Evolutionary conservation across 2,888 invertebrate species (phyloP), one percentile per base, ranked within the genome.

Genomic region (Sinotaia quadrata): DNA sequence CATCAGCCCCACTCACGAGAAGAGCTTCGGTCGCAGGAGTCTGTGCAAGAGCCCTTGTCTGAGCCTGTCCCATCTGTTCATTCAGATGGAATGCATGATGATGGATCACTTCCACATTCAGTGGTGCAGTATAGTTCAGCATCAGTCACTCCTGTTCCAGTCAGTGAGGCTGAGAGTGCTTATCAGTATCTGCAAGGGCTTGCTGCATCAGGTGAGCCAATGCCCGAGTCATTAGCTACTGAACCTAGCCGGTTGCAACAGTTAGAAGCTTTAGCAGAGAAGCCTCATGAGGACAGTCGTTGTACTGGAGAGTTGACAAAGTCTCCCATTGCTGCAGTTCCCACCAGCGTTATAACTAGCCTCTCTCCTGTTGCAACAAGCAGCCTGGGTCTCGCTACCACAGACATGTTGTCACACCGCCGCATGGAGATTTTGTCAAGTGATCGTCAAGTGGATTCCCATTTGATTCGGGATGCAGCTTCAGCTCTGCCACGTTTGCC

Each of bases 341-440:
- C 77, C 33, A 74, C 67, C n/a, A 75, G 71, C 47, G 74, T 75
- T 29, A 76, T 75, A 60, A 75, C 76, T 41, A 72, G 68, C 65
- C 51, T 71, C 24, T 76, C 80, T 12, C 77, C 77, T 34, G 72
- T 47, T 2, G 56, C 65, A 24, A 44, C 56, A 18, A 44, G 18
- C 33, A 29, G 27, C 31, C 27, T 67, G 66, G 31, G n/a, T 24
- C 41, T 57, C 8, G 65, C 57, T 29, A 29, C 58, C 2, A n/a
- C 77, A 15, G 81, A 81, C 61, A 72, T 81, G 63, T 81, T 81
- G 5, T 56, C 65, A 18, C 76, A 79, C 47, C 80, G 81, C 27
- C 68, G 84, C 60, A 79, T 83, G 77, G 83, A 84, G 41, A 76
- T 81, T 36, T 67, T 84, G 60, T 74, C 79, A 4, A 67, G 69